Evolutionary conservation across 2,113 vertebrate species (phyloP), one percentile per base, ranked within the genome.

Genomic region (Gorsachius goisagi): DNA sequence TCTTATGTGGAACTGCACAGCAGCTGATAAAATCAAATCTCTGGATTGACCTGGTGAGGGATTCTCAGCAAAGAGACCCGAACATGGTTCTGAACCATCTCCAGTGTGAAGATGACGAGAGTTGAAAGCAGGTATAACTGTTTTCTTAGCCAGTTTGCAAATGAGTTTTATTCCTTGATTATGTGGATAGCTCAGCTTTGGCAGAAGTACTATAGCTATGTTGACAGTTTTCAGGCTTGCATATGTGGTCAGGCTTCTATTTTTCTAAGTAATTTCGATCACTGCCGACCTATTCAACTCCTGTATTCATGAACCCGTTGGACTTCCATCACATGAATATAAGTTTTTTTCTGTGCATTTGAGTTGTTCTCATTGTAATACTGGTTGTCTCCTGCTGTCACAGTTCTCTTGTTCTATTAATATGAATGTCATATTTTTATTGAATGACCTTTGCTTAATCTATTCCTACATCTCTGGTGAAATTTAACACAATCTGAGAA

Each of bases 361-460:
- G 21, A 60, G 9, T 49, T 86, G 26, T 56, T 89, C 47, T 74
- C 17, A 45, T 56, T 79, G 58, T 50, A 79, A 56, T 62, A 35
- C 26, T 89, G 9, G 10, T 55, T 91, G 58, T 78, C 41, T 91
- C 37, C 60, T 81, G 16, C 49, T 73, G 58, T 58, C 35, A 53
- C 52, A 66, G 58, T 91, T 89, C 63, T 79, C 49, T 79, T 93
- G 27, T 87, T 83, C 35, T 73, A 58, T 88, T 91, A 83, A 5
- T 62, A 47, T 19, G 30, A 87, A 87, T 76, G 93, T 58, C 64
- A 75, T 58, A 79, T 73, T 93, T 89, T 94, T 76, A 85, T 71
- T 69, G 69, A 96, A 75, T 76, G 62, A 95, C 49, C 74, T 95
- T 95, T 93, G 32, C 35, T 85, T 89, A 89, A 88, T 87, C 35